A percentile compares a stretch with the other conserved stretches of the same genome.
Evolutionary conservation across 2,888 invertebrate species (phyloP).

Genomic region (Pocota personata): DNA sequence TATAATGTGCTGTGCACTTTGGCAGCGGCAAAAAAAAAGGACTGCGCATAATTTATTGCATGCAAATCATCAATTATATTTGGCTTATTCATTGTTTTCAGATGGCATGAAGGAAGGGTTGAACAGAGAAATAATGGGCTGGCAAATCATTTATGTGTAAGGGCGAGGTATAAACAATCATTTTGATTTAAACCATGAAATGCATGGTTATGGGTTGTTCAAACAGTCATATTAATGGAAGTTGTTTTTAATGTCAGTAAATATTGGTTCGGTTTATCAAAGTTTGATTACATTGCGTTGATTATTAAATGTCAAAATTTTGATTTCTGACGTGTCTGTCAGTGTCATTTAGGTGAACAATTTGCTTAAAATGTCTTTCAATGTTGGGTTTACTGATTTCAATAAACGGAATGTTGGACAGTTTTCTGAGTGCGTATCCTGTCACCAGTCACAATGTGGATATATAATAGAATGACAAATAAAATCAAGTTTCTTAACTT

Average conservation of each 20-base stretch:
- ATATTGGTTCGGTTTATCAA: slow-evolving; percentile 4
- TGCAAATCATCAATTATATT: slow-evolving; percentile 67
- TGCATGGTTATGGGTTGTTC: slow-evolving; percentile 27
- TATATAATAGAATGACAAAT: too few relatives aligned
- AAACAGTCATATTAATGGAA: not conserved
- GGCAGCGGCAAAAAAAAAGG: not conserved
- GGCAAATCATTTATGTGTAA: slow-evolving; percentile 5
- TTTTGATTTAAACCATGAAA: slow-evolving; percentile 1
- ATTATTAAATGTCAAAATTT: not conserved
- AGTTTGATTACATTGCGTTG: slow-evolving; percentile 15
- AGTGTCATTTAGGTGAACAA: slow-evolving; percentile 1
- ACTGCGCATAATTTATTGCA: slow-evolving; percentile 55
- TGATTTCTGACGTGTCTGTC: slow-evolving; percentile 15
- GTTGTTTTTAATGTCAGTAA: slow-evolving; percentile 6
- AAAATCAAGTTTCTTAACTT: too few relatives aligned
- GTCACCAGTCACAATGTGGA: too few relatives aligned
- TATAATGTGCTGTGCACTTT: not conserved
- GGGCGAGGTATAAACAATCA: not conserved
- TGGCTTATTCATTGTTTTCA: slow-evolving; percentile 32
- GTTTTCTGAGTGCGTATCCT: too few relatives aligned
- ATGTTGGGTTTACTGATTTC: too few relatives aligned
- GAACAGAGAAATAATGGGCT: not conserved
- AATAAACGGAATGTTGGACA: too few relatives aligned
- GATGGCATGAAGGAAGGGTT: not conserved
- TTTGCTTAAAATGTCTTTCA: too few relatives aligned